Conservation (phyloP, 2,797 vertebrate species). For the Falco naumanni region DNA sequence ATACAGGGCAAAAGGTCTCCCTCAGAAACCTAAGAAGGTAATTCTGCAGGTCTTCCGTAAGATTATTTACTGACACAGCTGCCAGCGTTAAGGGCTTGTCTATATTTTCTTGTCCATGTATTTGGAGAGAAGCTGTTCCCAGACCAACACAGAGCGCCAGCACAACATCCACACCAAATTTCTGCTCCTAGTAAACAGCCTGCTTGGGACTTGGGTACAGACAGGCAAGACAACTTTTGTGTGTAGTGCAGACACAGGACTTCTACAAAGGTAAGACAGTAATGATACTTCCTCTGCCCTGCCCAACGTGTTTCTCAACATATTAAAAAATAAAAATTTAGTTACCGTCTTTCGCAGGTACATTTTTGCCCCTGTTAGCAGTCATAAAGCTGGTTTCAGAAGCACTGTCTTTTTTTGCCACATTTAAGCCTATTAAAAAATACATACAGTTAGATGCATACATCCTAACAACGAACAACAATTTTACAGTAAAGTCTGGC, state of each 20-base stretch:
- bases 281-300: background rate
- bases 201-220: background rate
- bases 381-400: conserved; percentile 60
- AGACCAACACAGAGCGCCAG: background rate
- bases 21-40: background rate
- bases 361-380: conserved; percentile 55
- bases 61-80: background rate
- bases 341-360: conserved; percentile 75
- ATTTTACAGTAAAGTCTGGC: background rate
- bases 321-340: background rate
- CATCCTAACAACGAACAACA: background rate
- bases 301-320: background rate
- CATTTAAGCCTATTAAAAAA: conserved; percentile 74
- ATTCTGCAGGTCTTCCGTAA: background rate
- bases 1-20: background rate
- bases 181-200: background rate
- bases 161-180: background rate
- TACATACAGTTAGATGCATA: background rate
- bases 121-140: background rate
- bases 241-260: background rate
- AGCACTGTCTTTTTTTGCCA: conserved; percentile 73
- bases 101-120: background rate
- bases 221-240: background rate
- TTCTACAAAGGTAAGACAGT: background rate
- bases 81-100: background rate